Evolutionary conservation across 2,888 invertebrate species (phyloP).

Genomic region (Cephus nigrinus): DNA sequence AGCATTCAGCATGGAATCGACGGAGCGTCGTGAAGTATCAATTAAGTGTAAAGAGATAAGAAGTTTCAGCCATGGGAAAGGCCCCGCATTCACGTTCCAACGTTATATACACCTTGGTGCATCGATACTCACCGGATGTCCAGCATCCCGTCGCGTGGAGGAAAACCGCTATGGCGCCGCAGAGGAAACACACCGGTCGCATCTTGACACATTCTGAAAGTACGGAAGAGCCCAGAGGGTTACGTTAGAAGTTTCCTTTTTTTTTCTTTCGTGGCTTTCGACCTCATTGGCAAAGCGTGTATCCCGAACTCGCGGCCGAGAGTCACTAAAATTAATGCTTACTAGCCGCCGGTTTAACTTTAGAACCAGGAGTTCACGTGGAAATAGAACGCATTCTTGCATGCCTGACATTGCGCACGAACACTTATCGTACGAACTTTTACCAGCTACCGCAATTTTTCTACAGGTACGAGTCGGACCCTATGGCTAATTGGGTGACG

Average conservation of each 20-base stretch:
- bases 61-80: neutral
- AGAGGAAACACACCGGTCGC: constrained; percentile 54
- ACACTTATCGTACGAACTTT: constrained; percentile 17
- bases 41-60: neutral
- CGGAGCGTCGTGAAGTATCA: neutral
- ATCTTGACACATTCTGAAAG: constrained; percentile 65
- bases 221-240: constrained; percentile 34
- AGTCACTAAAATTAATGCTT: constrained; percentile 49
- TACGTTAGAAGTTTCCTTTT: constrained; percentile 22
- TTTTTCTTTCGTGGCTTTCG: constrained; percentile 16
- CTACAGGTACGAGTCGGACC: neutral
- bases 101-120: neutral
- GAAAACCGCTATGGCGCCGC: constrained; percentile 49
- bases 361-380: constrained; percentile 59
- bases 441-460: neutral
- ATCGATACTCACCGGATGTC: constrained; percentile 49
- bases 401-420: constrained; percentile 38
- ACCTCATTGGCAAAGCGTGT: constrained; percentile 22
- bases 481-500: neutral
- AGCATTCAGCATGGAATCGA: neutral
- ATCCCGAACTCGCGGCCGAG: constrained; percentile 24
- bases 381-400: constrained; percentile 60
- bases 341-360: constrained; percentile 54
- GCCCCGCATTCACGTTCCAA: neutral
- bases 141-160: constrained; percentile 42